Conservation (phyloP, 2,797 vertebrate species). For the Aselliscus stoliczkanus region DNA sequence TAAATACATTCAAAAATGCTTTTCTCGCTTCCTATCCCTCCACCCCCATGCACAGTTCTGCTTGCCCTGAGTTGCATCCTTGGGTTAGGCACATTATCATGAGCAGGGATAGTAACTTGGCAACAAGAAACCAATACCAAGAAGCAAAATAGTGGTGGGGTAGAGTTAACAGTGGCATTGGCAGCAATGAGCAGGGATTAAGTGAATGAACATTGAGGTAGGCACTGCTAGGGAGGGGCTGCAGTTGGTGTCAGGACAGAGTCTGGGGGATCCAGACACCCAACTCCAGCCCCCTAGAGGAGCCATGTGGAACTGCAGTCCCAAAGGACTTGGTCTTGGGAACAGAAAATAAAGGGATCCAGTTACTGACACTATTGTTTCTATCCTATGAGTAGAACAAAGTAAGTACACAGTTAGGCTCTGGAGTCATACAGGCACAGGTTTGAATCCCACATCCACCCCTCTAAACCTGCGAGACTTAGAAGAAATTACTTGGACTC, state of each 20-base stretch:
- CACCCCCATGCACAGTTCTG: neutral
- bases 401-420: neutral
- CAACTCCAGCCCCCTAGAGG: neutral
- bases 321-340: neutral
- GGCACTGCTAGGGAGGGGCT: neutral
- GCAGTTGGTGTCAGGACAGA: neutral
- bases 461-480: neutral
- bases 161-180: rapidly evolving
- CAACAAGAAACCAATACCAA: neutral
- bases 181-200: neutral
- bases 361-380: rapidly evolving
- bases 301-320: neutral
- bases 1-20: neutral
- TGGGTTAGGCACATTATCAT: neutral
- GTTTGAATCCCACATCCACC: neutral
- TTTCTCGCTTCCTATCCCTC: neutral
- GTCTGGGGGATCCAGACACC: neutral
- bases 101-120: neutral
- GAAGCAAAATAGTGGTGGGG: neutral
- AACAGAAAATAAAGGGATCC: neutral
- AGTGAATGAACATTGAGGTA: neutral
- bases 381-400: neutral
- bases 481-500: neutral
- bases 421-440: neutral
- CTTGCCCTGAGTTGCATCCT: neutral